phyloP scores from a whole-genome alignment of 2,888 invertebrate species.

The Ceramica pisi region DNA sequence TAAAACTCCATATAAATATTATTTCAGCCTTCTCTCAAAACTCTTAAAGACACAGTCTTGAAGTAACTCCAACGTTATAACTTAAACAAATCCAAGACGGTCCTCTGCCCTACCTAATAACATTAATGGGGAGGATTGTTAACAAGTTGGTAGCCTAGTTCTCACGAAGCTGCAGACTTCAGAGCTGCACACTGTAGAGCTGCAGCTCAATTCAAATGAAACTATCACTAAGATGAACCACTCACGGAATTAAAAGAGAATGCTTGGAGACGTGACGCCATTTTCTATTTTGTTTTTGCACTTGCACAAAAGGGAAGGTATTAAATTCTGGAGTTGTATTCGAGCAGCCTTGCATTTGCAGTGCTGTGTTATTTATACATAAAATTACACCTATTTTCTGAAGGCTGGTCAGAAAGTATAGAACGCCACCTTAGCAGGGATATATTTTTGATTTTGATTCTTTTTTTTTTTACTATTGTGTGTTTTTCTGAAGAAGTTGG shows the following conservation, averaged over 20 bases:
- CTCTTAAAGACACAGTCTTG: slow-evolving; percentile 11
- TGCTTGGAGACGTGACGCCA: slow-evolving; percentile 23
- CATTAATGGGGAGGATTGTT: slow-evolving; percentile 61
- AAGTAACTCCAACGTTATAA: slow-evolving; percentile 18
- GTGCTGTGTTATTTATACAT: neutral
- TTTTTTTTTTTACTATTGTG: neutral
- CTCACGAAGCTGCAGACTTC: slow-evolving; percentile 25
- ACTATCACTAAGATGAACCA: slow-evolving; percentile 68
- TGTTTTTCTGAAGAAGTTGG: neutral
- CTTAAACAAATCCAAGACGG: slow-evolving; percentile 50
- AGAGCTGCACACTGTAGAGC: slow-evolving; percentile 20
- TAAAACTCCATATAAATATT: neutral
- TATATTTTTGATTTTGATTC: too few relatives aligned
- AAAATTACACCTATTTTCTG: too few relatives aligned
- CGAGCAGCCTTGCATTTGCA: neutral
- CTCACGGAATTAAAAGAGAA: slow-evolving; percentile 72
- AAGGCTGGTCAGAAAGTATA: too few relatives aligned
- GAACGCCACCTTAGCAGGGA: too few relatives aligned
- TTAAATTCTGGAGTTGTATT: slow-evolving; percentile 25
- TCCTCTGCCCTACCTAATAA: slow-evolving; percentile 55
- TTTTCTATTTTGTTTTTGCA: slow-evolving; percentile 47
- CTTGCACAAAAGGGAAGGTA: slow-evolving; percentile 36
- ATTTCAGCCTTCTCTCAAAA: neutral
- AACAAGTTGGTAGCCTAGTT: slow-evolving; percentile 52
- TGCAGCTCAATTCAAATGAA: slow-evolving; percentile 64